Conservation (phyloP, 2,113 vertebrate genomes). For the Phrynosoma platyrhinos region DNA sequence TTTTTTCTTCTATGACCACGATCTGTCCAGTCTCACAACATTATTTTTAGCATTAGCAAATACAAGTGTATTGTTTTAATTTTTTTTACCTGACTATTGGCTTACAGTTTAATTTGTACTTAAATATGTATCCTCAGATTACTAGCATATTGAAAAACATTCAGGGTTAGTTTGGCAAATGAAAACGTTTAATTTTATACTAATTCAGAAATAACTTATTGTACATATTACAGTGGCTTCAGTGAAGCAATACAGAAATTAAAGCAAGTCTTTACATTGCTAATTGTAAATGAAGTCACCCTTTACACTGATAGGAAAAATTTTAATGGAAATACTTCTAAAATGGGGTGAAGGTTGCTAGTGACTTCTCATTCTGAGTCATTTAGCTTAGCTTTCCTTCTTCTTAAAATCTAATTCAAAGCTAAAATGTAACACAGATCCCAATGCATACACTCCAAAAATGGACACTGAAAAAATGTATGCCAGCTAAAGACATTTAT, state of each 20-base stretch:
- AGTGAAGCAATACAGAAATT: background rate
- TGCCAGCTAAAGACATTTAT: background rate
- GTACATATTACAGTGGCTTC: background rate
- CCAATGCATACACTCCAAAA: background rate
- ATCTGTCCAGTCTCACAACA: background rate
- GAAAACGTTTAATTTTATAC: background rate
- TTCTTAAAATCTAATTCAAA: background rate
- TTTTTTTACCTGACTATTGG: background rate
- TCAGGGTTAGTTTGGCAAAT: background rate
- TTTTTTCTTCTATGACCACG: background rate
- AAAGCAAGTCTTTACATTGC: background rate
- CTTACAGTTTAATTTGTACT: background rate
- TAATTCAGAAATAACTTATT: background rate
- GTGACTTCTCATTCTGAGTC: background rate
- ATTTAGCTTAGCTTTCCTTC: background rate
- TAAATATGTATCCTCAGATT: background rate
- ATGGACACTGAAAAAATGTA: background rate
- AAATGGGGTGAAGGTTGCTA: background rate
- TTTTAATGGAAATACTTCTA: background rate
- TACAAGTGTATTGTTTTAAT: background rate
- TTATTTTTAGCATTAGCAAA: background rate
- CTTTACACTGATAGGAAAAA: background rate
- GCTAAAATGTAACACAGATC: background rate
- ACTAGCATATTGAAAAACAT: background rate
- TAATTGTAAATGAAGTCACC: background rate